Evolutionary conservation across 2,113 vertebrate genomes (phyloP).

Genomic region (Carlito syrichta): DNA sequence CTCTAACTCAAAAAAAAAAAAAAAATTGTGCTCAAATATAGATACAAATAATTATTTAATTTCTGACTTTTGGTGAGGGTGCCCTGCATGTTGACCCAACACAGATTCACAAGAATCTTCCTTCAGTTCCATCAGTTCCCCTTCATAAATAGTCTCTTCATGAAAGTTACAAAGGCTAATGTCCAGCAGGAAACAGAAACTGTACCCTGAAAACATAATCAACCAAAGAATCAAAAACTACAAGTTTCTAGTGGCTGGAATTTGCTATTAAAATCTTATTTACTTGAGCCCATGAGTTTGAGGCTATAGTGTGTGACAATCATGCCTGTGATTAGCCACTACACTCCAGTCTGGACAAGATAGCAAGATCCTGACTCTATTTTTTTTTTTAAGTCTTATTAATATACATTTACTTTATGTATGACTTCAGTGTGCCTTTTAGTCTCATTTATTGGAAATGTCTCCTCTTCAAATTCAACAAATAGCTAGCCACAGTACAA

Average conservation of each 20-base stretch:
- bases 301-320: no score
- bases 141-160: not conserved
- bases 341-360: no score
- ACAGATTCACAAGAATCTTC: slow-evolving; percentile 25
- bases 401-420: not conserved
- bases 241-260: slow-evolving; percentile 5
- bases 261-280: not conserved
- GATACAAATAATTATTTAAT: not conserved
- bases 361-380: no score
- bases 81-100: not conserved
- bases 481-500: not conserved
- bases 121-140: not conserved
- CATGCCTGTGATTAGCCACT: no score
- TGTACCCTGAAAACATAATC: not conserved
- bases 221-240: not conserved
- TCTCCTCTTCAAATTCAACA: not conserved
- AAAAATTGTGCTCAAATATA: not conserved
- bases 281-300: not conserved
- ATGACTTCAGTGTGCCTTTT: not conserved
- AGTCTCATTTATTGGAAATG: not conserved
- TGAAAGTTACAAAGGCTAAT: not conserved
- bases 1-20: no score
- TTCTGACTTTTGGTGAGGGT: not conserved
- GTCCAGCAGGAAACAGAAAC: not conserved
- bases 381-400: no score